These are phyloP conservation scores for Archaeoteleia sp. DNA, from an alignment of 2,888 invertebrate species.

Conservation along the genomic window DNA sequence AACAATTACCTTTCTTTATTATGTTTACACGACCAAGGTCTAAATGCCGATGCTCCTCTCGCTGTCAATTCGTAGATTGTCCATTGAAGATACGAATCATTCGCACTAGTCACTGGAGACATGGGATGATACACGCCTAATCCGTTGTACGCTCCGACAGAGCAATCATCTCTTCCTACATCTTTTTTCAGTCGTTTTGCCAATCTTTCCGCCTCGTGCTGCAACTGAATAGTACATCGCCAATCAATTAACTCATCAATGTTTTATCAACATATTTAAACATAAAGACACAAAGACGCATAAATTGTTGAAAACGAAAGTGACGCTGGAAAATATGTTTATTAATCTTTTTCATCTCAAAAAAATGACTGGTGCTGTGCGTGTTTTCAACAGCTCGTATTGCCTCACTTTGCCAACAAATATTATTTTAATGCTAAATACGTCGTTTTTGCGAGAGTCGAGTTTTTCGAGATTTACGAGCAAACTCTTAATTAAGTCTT, in stretches of 20 bases:
- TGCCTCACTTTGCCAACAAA: too few species aligned
- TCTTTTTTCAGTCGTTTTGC: constrained; percentile 71
- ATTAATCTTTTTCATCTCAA: too few species aligned
- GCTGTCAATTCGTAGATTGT: constrained; percentile 72
- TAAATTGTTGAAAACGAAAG: too few species aligned
- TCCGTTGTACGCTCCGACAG: constrained; percentile 65
- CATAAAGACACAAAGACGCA: too few species aligned
- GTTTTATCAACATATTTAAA: constrained; percentile 2
- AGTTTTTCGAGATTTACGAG: too few species aligned
- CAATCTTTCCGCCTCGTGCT: constrained; percentile 69
- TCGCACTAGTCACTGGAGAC: constrained; percentile 60
- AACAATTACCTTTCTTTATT: constrained; percentile 70
- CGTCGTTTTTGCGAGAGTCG: too few species aligned
- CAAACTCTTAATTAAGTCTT: too few species aligned
- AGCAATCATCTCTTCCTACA: constrained; percentile 68
- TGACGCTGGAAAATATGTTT: too few species aligned
- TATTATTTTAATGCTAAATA: too few species aligned
- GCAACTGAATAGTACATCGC: constrained; percentile 59
- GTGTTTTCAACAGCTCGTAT: too few species aligned
- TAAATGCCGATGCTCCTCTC: constrained; percentile 73
- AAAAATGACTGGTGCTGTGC: too few species aligned
- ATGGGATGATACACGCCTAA: constrained; percentile 70
- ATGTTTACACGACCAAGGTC: constrained; percentile 74
- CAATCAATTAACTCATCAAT: constrained; percentile 8
- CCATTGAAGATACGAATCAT: constrained; percentile 71